These are phyloP conservation scores for Aspidapion aeneum DNA, from an alignment of 2,888 invertebrate genomes.

Conservation along the genomic window DNA sequence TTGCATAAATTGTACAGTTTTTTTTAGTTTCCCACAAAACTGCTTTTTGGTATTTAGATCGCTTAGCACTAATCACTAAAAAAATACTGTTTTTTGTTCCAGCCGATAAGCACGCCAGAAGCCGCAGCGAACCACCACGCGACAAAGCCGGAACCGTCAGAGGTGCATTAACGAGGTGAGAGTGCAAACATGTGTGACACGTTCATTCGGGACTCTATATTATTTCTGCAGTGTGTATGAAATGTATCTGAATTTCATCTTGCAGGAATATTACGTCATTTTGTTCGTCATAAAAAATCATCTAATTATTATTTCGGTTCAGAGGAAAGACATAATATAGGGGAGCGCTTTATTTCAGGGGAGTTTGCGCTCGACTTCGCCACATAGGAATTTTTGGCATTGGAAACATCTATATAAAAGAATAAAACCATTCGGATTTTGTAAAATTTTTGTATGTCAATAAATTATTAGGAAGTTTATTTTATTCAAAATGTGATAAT, in stretches of 20 bases:
- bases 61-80: no score
- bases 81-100: constrained; percentile 45
- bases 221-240: constrained; percentile 28
- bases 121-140: constrained; percentile 75
- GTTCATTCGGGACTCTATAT: not conserved
- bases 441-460: no score
- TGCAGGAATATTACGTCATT: not conserved
- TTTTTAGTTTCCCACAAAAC: no score
- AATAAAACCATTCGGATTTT: no score
- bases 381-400: no score
- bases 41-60: no score
- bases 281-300: not conserved
- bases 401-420: no score
- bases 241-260: constrained; percentile 35
- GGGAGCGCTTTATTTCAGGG: no score
- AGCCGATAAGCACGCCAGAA: constrained; percentile 81
- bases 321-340: not conserved
- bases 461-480: no score
- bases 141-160: constrained; percentile 76
- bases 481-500: no score
- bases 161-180: constrained; percentile 64
- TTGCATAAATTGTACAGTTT: no score
- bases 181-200: not conserved
- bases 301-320: not conserved
- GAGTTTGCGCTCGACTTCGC: no score